Base-by-base conservation (phyloP, 2,113 vertebrate genomes). In the Cichladusa arquata region DNA sequence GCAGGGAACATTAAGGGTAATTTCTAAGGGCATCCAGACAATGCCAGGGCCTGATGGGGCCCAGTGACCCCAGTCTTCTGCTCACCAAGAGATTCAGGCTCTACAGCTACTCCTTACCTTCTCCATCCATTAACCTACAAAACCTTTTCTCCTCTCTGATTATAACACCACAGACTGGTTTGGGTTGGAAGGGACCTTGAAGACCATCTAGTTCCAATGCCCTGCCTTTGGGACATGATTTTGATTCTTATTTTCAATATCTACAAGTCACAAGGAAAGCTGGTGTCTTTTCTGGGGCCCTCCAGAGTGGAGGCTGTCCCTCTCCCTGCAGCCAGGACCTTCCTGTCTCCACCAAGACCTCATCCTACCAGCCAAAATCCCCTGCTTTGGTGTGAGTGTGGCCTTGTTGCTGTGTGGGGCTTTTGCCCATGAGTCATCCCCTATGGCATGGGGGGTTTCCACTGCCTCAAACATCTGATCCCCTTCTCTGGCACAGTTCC, bases 381-480 rank as follows among this genome's bases (percentile, higher is more conserved):
- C 11, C 4, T 0, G 6, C 44, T 76, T 53, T 72, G 47, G 61
- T 6, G 17, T 3, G 7, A 64, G 58, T 0, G 0, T 61, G 84
- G 82, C 40, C 62, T 44, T 0, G 0, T 22, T 76, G 82, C 31
- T 36, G 45, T 0, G 0, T 38, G 71, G 53, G 77, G 47, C 73
- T 81, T 44, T 54, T 44, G 57, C 60, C 51, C 65, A 3, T 42
- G 65, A 92, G 33, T 62, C 73, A 90, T 42, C 24, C 33, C 40
- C 53, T 9, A 28, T 3, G 31, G 56, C 47, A 64, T 6, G 0
- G 4, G 79, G 57, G 66, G 57, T 40, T 84, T 93, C 45, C 85
- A 60, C 48, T 89, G 87, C 0, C 1, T 76, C 66, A 85, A 78
- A 89, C 65, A 89, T 47, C 65, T n/a, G 73, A 88, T 93, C 53